A percentile compares a stretch with the other conserved stretches of the same genome.
Conservation (phyloP, 2,888 invertebrate genomes). For the Pilophorus perplexus region DNA sequence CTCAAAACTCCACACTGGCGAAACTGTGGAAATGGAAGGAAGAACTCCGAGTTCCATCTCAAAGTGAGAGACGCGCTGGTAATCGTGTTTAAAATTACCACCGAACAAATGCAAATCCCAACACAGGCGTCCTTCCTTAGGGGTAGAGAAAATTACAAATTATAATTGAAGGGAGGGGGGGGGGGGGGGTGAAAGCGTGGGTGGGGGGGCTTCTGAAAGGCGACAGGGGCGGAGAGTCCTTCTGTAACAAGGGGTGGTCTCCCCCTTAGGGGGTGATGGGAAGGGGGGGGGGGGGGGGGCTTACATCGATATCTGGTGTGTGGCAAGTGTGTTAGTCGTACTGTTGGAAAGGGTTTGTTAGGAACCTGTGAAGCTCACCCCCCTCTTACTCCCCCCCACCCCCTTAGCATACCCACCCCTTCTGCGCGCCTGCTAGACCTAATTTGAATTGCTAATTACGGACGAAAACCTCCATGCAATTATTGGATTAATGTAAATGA, state of each 20-base stretch:
- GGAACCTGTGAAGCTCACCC: slow-evolving; percentile 9
- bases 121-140: slow-evolving; percentile 8
- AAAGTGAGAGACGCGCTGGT: slow-evolving; percentile 39
- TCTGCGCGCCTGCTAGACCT: slow-evolving; percentile 53
- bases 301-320: slow-evolving; percentile 44
- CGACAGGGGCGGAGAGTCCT: slow-evolving; percentile 13
- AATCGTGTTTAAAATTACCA: slow-evolving; percentile 44
- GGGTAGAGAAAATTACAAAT: slow-evolving; percentile 43
- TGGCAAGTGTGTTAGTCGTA: slow-evolving; percentile 46
- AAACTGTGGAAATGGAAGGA: neutral
- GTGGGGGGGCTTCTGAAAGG: neutral
- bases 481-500: slow-evolving; percentile 92
- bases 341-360: slow-evolving; percentile 39
- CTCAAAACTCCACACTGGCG: slow-evolving; percentile 2
- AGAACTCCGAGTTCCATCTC: slow-evolving; percentile 29
- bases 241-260: slow-evolving; percentile 32
- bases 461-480: slow-evolving; percentile 76
- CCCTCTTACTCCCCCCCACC: slow-evolving; percentile 13
- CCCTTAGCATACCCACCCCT: slow-evolving; percentile 24
- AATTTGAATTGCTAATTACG: slow-evolving; percentile 90
- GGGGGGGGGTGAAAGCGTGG: neutral
- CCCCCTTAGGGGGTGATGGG: neutral
- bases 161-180: slow-evolving; percentile 32
- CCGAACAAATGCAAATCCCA: slow-evolving; percentile 44
- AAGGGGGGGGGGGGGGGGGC: slow-evolving; percentile 14